These are phyloP conservation scores for Neolamprologus brichardi DNA, from an alignment of 2,113 vertebrate species.

Conservation along the genomic window DNA sequence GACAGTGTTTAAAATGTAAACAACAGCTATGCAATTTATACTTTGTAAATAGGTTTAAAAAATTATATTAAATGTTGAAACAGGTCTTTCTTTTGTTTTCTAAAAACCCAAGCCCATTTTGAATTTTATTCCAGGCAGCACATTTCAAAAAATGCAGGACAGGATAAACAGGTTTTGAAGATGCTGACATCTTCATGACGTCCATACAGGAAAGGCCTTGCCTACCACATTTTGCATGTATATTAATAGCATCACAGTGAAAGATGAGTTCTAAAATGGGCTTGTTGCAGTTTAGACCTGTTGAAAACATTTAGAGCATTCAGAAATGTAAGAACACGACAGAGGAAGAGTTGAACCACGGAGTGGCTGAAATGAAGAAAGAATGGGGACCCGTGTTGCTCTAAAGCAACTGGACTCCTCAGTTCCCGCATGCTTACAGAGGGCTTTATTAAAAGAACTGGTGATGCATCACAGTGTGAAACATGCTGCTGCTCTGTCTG, in stretches of 20 bases:
- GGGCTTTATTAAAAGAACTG: background rate
- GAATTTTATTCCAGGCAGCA: background rate
- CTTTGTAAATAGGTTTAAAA: background rate
- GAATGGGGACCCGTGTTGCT: background rate
- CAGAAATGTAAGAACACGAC: background rate
- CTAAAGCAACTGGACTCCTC: background rate
- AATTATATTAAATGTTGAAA: background rate
- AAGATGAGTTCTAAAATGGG: background rate
- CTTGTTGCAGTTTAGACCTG: background rate
- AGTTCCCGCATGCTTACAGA: background rate
- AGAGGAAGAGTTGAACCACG: background rate
- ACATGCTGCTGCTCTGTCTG: background rate
- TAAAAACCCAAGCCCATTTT: background rate
- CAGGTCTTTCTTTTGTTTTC: background rate
- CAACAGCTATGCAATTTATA: background rate
- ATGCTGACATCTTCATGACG: background rate
- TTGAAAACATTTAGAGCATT: background rate
- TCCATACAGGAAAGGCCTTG: background rate
- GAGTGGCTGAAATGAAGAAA: background rate
- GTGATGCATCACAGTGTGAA: background rate
- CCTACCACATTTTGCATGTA: background rate
- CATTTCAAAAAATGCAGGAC: background rate
- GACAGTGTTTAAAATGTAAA: background rate
- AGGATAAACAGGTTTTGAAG: background rate
- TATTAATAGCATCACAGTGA: background rate